phyloP scores from a whole-genome alignment of 2,113 vertebrate species.

The Hippopotamus amphibius region DNA sequence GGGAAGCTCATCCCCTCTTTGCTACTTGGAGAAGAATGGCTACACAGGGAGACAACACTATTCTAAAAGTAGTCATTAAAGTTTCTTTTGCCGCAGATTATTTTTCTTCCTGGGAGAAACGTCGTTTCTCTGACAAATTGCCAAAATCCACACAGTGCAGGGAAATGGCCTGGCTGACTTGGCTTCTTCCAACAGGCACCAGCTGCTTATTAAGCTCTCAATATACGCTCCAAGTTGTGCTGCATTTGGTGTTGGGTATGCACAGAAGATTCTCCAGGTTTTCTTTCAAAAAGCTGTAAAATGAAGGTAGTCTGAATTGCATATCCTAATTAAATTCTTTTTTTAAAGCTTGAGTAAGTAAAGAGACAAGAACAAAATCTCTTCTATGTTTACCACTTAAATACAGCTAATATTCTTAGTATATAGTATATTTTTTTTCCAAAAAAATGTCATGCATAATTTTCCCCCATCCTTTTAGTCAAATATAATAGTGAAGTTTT shows the following conservation, averaged over 20 bases:
- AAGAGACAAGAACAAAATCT: not conserved
- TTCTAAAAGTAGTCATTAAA: slow-evolving; percentile 74
- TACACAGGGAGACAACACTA: slow-evolving; percentile 49
- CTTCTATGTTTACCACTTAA: not conserved
- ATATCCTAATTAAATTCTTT: not conserved
- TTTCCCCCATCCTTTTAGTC: not conserved
- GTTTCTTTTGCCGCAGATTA: slow-evolving; percentile 70
- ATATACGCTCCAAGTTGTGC: not conserved
- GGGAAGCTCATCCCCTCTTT: not conserved
- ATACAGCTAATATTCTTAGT: not conserved
- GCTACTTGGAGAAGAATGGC: slow-evolving; percentile 68
- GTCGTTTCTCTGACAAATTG: slow-evolving; percentile 62
- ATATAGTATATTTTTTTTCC: not conserved
- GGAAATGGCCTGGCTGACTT: slow-evolving; percentile 81
- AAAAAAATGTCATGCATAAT: not conserved
- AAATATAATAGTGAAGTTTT: not conserved
- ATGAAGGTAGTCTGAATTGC: not conserved
- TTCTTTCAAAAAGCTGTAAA: not conserved
- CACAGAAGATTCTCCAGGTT: not conserved
- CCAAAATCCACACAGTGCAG: slow-evolving; percentile 68
- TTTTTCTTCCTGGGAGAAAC: slow-evolving; percentile 75
- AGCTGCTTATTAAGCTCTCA: not conserved
- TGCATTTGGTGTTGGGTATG: not conserved
- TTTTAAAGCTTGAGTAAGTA: not conserved
- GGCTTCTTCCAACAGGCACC: slow-evolving; percentile 33